Base-by-base conservation (phyloP, 37 sponge, comb jelly and placozoan genomes). In the Theonella swinhoei region DNA sequence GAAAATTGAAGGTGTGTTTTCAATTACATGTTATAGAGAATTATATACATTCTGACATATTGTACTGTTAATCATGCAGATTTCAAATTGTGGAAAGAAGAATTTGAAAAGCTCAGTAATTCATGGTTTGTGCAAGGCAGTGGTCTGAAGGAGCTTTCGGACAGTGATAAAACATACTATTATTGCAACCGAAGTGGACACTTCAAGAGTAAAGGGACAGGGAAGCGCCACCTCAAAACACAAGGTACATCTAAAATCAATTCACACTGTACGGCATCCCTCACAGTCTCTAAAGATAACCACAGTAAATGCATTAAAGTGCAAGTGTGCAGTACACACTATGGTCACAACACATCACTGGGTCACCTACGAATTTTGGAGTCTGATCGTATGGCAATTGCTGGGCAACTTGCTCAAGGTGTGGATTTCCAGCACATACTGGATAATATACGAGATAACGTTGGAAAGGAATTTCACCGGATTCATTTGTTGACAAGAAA, bases 231-330 rank as follows among this genome's bases (percentile, higher is more conserved):
- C 31, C 40, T 84, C 38, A 84, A 84, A 64, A 64, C 40, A 34
- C 84, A 84, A 75, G 84, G 84, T 42, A 62, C 47, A 31, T 75
- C 67, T 25, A 84, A 84, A 64, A 62, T 84, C 60, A 62, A 40
- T 28, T 22, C 3, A 33, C 68, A 84, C 25, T 84, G 84, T 41
- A 75, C 84, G 63, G 76, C 84, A 38, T 22, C 40, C 25, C 74
- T 84, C 14, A 83, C 29, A 75, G 68, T 64, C 29, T 25, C 29
- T 24, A 31, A 31, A 62, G 32, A 75, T 24, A 34, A 34, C 26
- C 29, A 47, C 20, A 42, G 33, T 39, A 43, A 69, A 42, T 31
- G 43, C 39, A 28, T 80, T 37, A 40, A 68, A 68, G 43, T 39
- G 14, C 39, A 80, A 39, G n/a, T 64, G 23, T 78, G 66, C 33